Percentiles rank a stretch among this genome's conserved stretches.
phyloP scores from a whole-genome alignment of 2,113 vertebrate genomes.

The Larimichthys crocea region DNA sequence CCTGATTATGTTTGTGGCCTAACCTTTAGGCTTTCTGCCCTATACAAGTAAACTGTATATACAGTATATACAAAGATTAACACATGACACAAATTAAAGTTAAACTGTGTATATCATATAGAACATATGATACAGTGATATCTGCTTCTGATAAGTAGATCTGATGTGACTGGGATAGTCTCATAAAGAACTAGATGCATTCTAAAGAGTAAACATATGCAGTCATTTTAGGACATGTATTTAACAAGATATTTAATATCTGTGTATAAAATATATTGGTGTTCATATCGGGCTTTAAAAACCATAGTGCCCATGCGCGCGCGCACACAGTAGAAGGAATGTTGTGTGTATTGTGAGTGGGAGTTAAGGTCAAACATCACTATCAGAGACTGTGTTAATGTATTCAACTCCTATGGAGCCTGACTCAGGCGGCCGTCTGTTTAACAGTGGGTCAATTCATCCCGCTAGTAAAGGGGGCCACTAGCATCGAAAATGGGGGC shows the following conservation, averaged over 20 bases:
- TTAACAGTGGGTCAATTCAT: slow-evolving; percentile 72
- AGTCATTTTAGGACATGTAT: not conserved
- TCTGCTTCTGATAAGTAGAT: not conserved
- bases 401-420: slow-evolving; percentile 70
- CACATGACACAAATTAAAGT: not conserved
- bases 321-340: slow-evolving; percentile 48
- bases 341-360: slow-evolving; percentile 69
- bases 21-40: not conserved
- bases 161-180: not conserved
- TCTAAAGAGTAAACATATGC: not conserved
- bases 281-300: slow-evolving; percentile 12
- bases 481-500: slow-evolving; percentile 34
- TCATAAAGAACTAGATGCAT: not conserved
- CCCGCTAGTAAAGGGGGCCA: slow-evolving; percentile 19
- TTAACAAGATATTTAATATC: not conserved
- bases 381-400: slow-evolving; percentile 68
- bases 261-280: not conserved
- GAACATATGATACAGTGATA: not conserved
- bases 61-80: not conserved
- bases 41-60: not conserved
- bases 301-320: not conserved
- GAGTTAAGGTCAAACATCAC: slow-evolving; percentile 70
- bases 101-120: not conserved
- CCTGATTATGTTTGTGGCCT: not conserved
- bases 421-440: slow-evolving; percentile 31